Conservation (phyloP, 2,113 vertebrate species). For the Cromileptes altivelis region DNA sequence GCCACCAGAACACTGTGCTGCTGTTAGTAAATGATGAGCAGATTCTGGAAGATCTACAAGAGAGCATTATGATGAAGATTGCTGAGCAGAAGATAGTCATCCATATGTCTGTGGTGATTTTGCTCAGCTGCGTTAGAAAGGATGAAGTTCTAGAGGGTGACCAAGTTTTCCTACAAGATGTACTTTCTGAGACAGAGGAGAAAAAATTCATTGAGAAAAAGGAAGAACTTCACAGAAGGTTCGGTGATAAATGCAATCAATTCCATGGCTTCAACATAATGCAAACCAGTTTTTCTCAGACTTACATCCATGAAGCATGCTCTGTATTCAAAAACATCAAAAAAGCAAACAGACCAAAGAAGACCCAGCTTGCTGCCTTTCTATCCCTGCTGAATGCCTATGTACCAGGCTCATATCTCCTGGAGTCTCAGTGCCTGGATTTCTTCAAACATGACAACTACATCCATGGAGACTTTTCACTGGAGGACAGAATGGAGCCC, state of each 20-base stretch:
- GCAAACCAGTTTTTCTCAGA: slow-evolving; percentile 14
- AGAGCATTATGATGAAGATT: not conserved
- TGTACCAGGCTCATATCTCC: slow-evolving; percentile 53
- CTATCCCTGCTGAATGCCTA: slow-evolving; percentile 56
- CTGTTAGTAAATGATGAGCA: slow-evolving; percentile 52
- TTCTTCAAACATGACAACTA: not conserved
- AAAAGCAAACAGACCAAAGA: not conserved
- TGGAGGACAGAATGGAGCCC: slow-evolving; percentile 45
- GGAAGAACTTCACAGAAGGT: not conserved
- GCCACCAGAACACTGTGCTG: slow-evolving; percentile 62
- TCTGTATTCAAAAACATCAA: accelerated
- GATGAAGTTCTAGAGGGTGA: not conserved
- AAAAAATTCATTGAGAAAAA: not conserved
- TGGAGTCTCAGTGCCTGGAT: slow-evolving; percentile 46
- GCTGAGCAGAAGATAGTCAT: not conserved
- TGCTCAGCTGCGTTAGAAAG: slow-evolving; percentile 51
- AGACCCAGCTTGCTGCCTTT: slow-evolving; percentile 46
- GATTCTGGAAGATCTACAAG: slow-evolving; percentile 7
- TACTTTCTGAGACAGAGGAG: slow-evolving; percentile 23
- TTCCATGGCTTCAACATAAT: slow-evolving; percentile 72
- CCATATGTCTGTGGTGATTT: slow-evolving; percentile 8
- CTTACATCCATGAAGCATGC: not conserved
- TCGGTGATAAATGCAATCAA: not conserved
- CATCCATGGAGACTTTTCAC: not conserved
- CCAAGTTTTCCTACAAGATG: not conserved